Base-by-base conservation (phyloP, 2,888 invertebrate genomes). In the Branchellion lobata region DNA sequence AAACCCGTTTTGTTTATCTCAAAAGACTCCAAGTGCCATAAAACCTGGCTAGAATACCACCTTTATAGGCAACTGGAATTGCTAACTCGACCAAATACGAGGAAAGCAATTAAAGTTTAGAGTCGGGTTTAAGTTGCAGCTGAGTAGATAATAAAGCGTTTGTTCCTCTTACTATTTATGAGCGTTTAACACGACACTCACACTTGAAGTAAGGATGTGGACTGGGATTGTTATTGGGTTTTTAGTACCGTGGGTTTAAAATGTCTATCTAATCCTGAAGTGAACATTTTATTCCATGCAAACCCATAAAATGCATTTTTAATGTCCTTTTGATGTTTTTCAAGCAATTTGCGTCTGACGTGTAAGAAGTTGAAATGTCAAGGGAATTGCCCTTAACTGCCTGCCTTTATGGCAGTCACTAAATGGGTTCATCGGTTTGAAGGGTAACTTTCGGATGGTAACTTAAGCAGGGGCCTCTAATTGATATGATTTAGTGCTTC, bases 331-430 rank as follows among this genome's bases (percentile, higher is more conserved):
- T 57, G 21, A 57, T 57, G 61, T n/a, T 57, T 57, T 57, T 57
- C 61, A n/a, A 57, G 61, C n/a, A 57, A 57, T 57, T 57, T n/a
- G 11, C 3, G 61, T 18, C 61, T 57, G 61, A 57, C 61, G 61
- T 24, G 61, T 57, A 57, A 57, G 61, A 57, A 57, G 61, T 57
- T 57, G 61, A 57, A 57, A 57, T 57, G 61, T 57, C 61, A 57
- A 24, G 61, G 21, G 61, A 57, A 57, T 57, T 57, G 21, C 61
- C 21, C 21, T 47, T 47, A 8, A 47, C 47, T 57, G 24, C 24
- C 3, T n/a, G 40, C 24, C 21, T 57, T 57, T 57, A 57, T 57
- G 61, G 21, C 24, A 24, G 61, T 57, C 5, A n/a, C 14, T 8
- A n/a, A n/a, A 57, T 57, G 21, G 21, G 61, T 57, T 14, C n/a